Evolutionary conservation across 2,113 vertebrate genomes (phyloP).

Genomic region (Gyps fulvus): DNA sequence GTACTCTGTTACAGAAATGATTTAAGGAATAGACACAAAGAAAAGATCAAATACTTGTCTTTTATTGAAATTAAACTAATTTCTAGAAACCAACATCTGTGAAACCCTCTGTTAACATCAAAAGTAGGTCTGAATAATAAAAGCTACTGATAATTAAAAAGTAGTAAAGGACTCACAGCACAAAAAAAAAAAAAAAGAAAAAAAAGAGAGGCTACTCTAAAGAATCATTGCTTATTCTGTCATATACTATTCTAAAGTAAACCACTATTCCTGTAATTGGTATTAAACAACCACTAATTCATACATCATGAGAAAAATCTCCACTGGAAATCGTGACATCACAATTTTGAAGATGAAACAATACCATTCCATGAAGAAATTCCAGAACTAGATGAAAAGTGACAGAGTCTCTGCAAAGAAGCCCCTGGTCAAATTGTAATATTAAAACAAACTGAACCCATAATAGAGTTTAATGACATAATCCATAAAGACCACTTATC

Average conservation of each 20-base stretch:
- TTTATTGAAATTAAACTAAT: neutral
- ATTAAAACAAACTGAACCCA: neutral
- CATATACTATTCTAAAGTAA: neutral
- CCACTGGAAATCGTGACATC: neutral
- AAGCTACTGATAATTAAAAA: slow-evolving; percentile 4
- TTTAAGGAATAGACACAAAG: slow-evolving; percentile 28
- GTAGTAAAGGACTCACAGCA: neutral
- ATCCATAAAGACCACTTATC: neutral
- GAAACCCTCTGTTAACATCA: neutral
- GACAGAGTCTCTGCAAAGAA: neutral
- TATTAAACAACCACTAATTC: neutral
- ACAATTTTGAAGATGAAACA: neutral
- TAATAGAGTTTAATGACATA: neutral
- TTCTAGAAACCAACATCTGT: slow-evolving; percentile 23
- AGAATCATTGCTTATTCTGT: neutral
- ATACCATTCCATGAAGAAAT: neutral
- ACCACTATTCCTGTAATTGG: neutral
- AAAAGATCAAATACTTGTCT: slow-evolving; percentile 48
- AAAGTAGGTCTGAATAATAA: neutral
- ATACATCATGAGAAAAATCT: neutral
- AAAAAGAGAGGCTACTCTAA: neutral
- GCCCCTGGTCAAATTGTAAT: neutral
- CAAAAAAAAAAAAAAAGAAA: too few relatives aligned
- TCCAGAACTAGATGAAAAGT: neutral
- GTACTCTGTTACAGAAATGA: slow-evolving; percentile 41